Evolutionary conservation across 2,797 vertebrate genomes (phyloP).

Genomic region (Rhinogobio ventralis): DNA sequence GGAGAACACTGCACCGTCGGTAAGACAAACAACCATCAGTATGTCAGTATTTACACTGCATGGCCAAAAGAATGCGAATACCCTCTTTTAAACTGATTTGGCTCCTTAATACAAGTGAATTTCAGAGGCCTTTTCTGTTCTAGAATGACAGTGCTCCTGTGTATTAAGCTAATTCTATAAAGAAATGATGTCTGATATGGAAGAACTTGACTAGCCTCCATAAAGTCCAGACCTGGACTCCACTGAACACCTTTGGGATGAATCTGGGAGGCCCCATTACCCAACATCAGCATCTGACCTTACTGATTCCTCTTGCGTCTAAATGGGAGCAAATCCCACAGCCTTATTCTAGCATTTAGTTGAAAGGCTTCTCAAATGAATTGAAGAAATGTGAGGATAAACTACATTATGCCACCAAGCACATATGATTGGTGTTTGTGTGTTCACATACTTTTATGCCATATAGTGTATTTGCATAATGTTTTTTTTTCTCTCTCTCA

Average conservation of each 20-base stretch:
- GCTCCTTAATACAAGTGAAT: neutral
- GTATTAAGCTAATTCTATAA: neutral
- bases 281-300: neutral
- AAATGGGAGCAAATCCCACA: slow-evolving; percentile 18
- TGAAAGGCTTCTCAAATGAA: neutral
- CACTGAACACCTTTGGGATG: neutral
- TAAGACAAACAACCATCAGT: slow-evolving; percentile 72
- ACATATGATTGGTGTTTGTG: neutral
- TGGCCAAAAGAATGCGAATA: neutral
- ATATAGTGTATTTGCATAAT: neutral
- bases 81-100: neutral
- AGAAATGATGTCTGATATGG: neutral
- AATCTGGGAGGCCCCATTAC: neutral
- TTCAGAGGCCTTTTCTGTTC: neutral
- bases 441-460: neutral
- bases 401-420: neutral
- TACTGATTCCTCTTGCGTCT: neutral
- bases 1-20: slow-evolving; percentile 98
- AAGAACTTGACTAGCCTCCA: neutral
- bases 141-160: neutral
- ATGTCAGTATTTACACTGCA: neutral
- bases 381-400: neutral
- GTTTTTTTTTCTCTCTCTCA: neutral
- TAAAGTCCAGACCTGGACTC: neutral
- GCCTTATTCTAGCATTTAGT: neutral